Conservation (phyloP, 2,888 invertebrate species). For the Chydorus sphaericus region DNA sequence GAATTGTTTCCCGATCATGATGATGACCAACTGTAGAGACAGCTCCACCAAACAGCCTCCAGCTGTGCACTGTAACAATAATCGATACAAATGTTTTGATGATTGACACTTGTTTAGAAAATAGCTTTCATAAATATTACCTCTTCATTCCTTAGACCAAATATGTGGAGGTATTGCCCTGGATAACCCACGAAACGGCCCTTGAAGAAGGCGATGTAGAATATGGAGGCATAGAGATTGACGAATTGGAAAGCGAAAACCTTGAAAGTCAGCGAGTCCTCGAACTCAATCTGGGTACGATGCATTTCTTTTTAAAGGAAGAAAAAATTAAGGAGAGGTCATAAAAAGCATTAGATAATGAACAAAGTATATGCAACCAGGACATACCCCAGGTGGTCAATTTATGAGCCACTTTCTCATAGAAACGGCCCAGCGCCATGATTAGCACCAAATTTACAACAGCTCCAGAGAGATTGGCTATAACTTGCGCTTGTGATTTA, state of each 20-base stretch:
- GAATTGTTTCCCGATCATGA: conserved; percentile 42
- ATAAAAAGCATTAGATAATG: not conserved
- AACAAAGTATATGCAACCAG: not conserved
- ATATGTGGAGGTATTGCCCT: conserved; percentile 54
- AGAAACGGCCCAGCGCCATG: conserved; percentile 38
- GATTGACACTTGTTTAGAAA: not conserved
- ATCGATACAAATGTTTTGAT: not conserved
- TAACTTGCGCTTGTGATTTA: conserved; percentile 33
- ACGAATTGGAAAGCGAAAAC: conserved; percentile 90
- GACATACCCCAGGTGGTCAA: conserved; percentile 39
- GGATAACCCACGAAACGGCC: conserved; percentile 76
- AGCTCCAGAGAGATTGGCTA: conserved; percentile 37
- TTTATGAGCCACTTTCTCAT: conserved; percentile 37
- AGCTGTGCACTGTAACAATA: conserved; percentile 33
- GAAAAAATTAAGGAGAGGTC: conserved; percentile 1
- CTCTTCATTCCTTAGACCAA: conserved; percentile 70
- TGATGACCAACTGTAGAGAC: conserved; percentile 40
- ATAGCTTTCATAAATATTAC: conserved; percentile 31
- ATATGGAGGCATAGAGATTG: conserved; percentile 90
- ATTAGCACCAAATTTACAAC: conserved; percentile 39
- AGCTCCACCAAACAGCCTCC: conserved; percentile 41
- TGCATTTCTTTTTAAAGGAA: conserved; percentile 32
- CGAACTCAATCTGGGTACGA: conserved; percentile 86
- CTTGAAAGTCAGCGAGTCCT: conserved; percentile 84
- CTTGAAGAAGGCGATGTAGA: conserved; percentile 85